Conservation (phyloP, 2,113 vertebrate genomes). For the Meles meles region DNA sequence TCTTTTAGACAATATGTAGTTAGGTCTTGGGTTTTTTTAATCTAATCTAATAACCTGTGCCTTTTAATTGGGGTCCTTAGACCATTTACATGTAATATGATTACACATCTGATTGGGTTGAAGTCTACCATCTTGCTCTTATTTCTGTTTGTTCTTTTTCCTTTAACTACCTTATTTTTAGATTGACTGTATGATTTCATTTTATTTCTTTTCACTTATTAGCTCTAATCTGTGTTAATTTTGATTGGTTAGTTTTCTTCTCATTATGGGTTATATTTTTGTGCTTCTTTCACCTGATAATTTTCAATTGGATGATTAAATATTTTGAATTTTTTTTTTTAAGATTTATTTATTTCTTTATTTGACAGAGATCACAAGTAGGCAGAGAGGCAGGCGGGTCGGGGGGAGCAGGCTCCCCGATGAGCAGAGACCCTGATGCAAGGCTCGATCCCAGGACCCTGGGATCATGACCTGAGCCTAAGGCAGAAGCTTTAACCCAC, state of each 20-base stretch:
- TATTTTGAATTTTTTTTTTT: too few species aligned
- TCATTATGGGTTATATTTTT: neutral
- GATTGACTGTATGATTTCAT: neutral
- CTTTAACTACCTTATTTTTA: neutral
- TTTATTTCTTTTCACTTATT: neutral
- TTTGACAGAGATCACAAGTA: too few species aligned
- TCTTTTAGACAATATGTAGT: neutral
- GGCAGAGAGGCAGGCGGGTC: too few species aligned
- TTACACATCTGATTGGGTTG: neutral
- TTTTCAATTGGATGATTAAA: neutral
- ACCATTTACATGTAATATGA: neutral
- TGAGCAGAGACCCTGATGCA: too few species aligned
- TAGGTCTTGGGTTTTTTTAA: neutral
- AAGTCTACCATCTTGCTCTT: neutral
- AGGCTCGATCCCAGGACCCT: too few species aligned
- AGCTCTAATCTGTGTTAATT: neutral
- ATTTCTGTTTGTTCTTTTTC: neutral
- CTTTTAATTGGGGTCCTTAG: neutral
- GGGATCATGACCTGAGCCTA: too few species aligned
- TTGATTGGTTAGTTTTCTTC: neutral
- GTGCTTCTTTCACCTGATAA: neutral
- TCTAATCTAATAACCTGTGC: neutral
- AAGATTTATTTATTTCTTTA: too few species aligned
- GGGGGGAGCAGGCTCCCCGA: too few species aligned
- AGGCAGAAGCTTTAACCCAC: too few species aligned